These are phyloP conservation scores for Autographa pulchrina DNA, from an alignment of 2,888 invertebrate genomes.

Conservation along the genomic window DNA sequence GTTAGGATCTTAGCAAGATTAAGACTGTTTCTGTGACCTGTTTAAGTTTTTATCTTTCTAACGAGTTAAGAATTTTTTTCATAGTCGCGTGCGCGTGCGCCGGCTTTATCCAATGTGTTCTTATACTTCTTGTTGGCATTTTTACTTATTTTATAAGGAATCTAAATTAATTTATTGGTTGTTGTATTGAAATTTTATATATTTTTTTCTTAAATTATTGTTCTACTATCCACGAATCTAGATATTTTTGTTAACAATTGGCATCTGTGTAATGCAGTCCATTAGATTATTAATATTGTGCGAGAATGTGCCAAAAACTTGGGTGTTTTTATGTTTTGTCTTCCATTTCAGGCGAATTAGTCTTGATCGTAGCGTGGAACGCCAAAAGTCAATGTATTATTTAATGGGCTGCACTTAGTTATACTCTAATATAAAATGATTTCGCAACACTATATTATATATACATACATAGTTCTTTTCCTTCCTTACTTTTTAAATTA, in stretches of 20 bases:
- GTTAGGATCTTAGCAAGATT: conserved; percentile 89
- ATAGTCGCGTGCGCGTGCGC: conserved; percentile 62
- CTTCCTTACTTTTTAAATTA: conserved; percentile 82
- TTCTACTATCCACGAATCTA: conserved; percentile 77
- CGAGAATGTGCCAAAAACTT: conserved; percentile 79
- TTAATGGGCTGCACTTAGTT: conserved; percentile 75
- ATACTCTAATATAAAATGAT: conserved; percentile 63
- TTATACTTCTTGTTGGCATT: conserved; percentile 89
- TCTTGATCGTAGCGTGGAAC: conserved; percentile 58
- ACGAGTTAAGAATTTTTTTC: conserved; percentile 81
- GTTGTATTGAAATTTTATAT: conserved; percentile 87
- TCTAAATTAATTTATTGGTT: conserved; percentile 90
- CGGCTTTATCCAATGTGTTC: conserved; percentile 87
- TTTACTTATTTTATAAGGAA: conserved; percentile 89
- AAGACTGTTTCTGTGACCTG: conserved; percentile 90
- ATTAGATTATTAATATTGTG: conserved; percentile 69
- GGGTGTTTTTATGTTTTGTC: conserved; percentile 58
- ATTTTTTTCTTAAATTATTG: conserved; percentile 86
- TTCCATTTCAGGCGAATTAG: conserved; percentile 54
- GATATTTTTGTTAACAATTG: conserved; percentile 79
- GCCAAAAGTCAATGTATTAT: conserved; percentile 55
- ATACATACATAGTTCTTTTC: conserved; percentile 80
- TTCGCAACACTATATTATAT: conserved; percentile 70
- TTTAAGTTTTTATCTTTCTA: conserved; percentile 88
- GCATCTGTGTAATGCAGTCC: conserved; percentile 85